Conservation (phyloP, 2,113 vertebrate genomes). For the Clarias gariepinus region DNA sequence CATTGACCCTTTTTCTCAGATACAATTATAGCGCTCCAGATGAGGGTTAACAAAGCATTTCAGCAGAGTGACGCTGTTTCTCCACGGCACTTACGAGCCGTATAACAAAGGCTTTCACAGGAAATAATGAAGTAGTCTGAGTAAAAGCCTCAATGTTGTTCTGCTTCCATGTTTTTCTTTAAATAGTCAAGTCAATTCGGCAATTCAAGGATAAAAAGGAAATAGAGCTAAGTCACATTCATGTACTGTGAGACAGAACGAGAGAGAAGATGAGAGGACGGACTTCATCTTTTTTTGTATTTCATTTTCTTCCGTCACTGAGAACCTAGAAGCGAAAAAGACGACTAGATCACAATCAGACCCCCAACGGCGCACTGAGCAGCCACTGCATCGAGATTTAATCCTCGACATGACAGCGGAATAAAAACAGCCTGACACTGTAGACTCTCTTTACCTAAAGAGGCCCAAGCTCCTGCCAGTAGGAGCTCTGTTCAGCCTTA, state of each 20-base stretch:
- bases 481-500: conserved; percentile 67
- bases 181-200: conserved; percentile 61
- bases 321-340: conserved; percentile 63
- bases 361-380: conserved; percentile 71
- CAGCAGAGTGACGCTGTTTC: conserved; percentile 26
- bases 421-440: conserved; percentile 76
- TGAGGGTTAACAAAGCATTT: conserved; percentile 22
- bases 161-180: conserved; percentile 56
- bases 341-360: conserved; percentile 73
- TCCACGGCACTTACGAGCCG: conserved; percentile 6
- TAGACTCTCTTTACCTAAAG: conserved; percentile 75
- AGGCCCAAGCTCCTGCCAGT: conserved; percentile 67
- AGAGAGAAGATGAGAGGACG: conserved; percentile 58
- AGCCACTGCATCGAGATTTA: conserved; percentile 67
- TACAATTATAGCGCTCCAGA: conserved; percentile 35
- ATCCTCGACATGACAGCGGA: conserved; percentile 75
- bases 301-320: conserved; percentile 58
- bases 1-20: conserved; percentile 25
- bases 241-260: conserved; percentile 5
- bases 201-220: conserved; percentile 51
- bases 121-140: conserved; percentile 31
- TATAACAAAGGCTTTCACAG: conserved; percentile 1
- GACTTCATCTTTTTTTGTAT: conserved; percentile 49
- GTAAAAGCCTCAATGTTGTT: conserved; percentile 6
- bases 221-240: neutral